These are phyloP conservation scores for Hestina assimilis DNA, from an alignment of 1,140 invertebrate genomes.

Conservation along the genomic window DNA sequence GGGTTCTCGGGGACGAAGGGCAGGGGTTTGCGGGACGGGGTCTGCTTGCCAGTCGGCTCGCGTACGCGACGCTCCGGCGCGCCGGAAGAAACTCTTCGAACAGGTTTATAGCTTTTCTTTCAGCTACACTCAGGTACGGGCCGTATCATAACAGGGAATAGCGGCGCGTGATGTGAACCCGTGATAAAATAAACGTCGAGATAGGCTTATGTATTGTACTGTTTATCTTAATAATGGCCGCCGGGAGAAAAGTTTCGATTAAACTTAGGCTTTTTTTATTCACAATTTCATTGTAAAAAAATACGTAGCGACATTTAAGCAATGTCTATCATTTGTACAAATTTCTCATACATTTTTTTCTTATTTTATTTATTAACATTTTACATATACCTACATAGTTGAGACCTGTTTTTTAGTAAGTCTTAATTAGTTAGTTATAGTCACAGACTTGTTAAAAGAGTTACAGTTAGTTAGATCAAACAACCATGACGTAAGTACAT, in stretches of 20 bases:
- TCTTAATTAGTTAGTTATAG: no score
- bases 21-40: conserved; percentile 31
- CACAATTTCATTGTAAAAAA: conserved; percentile 33
- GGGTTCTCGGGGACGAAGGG: conserved; percentile 37
- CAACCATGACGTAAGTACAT: no score
- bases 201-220: conserved; percentile 79
- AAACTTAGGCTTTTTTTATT: conserved; percentile 55
- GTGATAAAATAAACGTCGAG: conserved; percentile 78
- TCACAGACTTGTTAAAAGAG: no score
- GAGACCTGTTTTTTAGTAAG: no score
- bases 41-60: conserved; percentile 69
- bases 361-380: no score
- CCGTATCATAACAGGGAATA: conserved; percentile 78
- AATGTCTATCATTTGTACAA: no score
- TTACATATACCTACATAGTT: no score
- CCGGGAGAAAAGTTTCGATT: conserved; percentile 72
- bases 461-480: no score
- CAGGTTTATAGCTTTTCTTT: conserved; percentile 80
- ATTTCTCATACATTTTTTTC: no score
- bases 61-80: conserved; percentile 74
- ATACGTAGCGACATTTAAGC: no score
- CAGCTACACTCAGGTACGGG: conserved; percentile 77
- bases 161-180: conserved; percentile 77
- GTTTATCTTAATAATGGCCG: conserved; percentile 77
- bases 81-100: conserved; percentile 72